These are phyloP conservation scores for Xanthia icteritia DNA, from an alignment of 2,888 invertebrate species.

Conservation along the genomic window DNA sequence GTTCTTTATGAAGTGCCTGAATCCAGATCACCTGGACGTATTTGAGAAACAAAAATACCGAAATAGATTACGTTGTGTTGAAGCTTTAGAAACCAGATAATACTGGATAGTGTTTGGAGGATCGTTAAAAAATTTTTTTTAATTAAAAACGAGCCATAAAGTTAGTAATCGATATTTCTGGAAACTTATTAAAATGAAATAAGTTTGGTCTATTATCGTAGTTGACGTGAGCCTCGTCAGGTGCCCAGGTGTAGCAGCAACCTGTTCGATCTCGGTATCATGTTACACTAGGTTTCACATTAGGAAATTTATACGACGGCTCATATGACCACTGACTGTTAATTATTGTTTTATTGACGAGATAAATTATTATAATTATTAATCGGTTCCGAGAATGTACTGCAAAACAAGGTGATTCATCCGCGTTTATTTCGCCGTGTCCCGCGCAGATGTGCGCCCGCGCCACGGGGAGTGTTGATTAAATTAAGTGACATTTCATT, in stretches of 20 bases:
- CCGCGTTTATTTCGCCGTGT: slow-evolving; percentile 77
- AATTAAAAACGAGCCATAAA: slow-evolving; percentile 39
- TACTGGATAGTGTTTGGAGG: slow-evolving; percentile 27
- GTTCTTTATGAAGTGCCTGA: slow-evolving; percentile 67
- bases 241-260: slow-evolving; percentile 87
- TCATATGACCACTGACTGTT: slow-evolving; percentile 88
- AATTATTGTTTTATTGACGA: slow-evolving; percentile 88
- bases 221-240: slow-evolving; percentile 83
- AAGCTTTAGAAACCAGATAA: slow-evolving; percentile 26
- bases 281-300: slow-evolving; percentile 89
- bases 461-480: slow-evolving; percentile 85
- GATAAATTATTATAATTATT: slow-evolving; percentile 88
- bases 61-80: slow-evolving; percentile 9
- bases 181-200: slow-evolving; percentile 77
- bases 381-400: slow-evolving; percentile 86
- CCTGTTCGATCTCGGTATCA: slow-evolving; percentile 84
- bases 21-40: slow-evolving; percentile 34
- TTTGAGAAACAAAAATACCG: slow-evolving; percentile 32
- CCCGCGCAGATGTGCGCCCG: slow-evolving; percentile 77
- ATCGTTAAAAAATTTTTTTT: slow-evolving; percentile 28
- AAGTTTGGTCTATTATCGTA: slow-evolving; percentile 83
- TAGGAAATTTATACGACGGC: slow-evolving; percentile 89
- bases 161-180: slow-evolving; percentile 77
- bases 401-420: slow-evolving; percentile 90
- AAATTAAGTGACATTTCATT: slow-evolving; percentile 89